These are phyloP conservation scores for Sparus aurata DNA, from an alignment of 2,797 vertebrate genomes.

Conservation along the genomic window DNA sequence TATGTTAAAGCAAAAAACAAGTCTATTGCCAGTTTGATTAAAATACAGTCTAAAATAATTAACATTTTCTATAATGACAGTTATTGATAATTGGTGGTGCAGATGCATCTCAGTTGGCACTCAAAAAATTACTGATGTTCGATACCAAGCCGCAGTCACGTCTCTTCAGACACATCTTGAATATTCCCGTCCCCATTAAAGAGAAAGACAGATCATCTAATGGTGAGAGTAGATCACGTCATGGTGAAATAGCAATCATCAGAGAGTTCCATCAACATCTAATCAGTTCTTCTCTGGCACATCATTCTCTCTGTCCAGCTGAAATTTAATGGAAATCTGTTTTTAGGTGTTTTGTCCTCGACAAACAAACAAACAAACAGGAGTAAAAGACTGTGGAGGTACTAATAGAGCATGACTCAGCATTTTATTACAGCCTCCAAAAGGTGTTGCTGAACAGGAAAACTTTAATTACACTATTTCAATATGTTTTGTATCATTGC, in stretches of 20 bases:
- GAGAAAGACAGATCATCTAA: not conserved
- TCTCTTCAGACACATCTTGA: not conserved
- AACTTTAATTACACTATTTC: constrained; percentile 40
- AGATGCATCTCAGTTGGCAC: not conserved
- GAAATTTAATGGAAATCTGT: constrained; percentile 22
- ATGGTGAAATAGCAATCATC: not conserved
- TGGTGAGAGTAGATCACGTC: no score
- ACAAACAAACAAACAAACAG: constrained; percentile 41
- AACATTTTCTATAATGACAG: not conserved
- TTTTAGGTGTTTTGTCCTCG: constrained; percentile 40
- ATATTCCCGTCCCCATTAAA: not conserved
- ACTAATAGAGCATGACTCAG: constrained; percentile 57
- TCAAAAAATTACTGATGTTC: not conserved
- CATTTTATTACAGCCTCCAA: constrained; percentile 53
- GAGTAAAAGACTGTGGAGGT: constrained; percentile 26
- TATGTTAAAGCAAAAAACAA: no score
- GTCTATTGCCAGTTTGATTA: no score
- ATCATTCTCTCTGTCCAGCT: not conserved
- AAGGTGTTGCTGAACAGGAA: constrained; percentile 65
- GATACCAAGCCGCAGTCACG: not conserved
- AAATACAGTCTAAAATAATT: not conserved
- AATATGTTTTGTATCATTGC: constrained; percentile 45
- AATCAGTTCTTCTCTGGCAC: not conserved
- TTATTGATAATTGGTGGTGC: not conserved
- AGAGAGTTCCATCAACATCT: not conserved